Evolutionary conservation across 1,140 invertebrate species (phyloP), one percentile per base, ranked within the genome.

Genomic region (Augochlora pura): DNA sequence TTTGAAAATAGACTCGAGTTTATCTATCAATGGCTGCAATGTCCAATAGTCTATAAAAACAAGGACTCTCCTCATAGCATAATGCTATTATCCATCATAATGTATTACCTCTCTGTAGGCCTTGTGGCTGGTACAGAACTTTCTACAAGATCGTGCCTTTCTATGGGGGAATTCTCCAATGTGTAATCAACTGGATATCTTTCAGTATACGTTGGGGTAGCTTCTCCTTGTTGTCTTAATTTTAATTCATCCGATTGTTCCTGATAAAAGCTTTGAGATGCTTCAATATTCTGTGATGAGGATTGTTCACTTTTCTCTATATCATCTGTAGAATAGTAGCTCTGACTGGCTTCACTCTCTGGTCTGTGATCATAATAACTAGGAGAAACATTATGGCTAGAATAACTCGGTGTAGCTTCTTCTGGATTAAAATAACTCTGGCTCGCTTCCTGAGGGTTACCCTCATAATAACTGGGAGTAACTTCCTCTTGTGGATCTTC

Each of bases 61-160:
- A 79, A 62, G 75, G 63, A 83, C 42, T 75, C 16, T 60, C 42
- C 3, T 73, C 52, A 64, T 62, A 83, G 72, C 67, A 21, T 4
- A 57, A 74, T 49, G 60, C 68, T 73, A 80, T 42, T 68, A 52
- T 8, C 63, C 60, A 60, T 74, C 59, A 80, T 68, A 74, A 65
- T 88, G 67, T 89, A 93, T 93, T 93, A 93, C 87, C 92, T 93
- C 68, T 91, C 89, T 78, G 88, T 89, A 79, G 91, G 88, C 65
- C 83, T 88, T 21, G 91, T 87, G 32, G 90, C 90, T 62, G 90
- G 84, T 66, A 91, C 87, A 10, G 92, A 93, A 75, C 91, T 93
- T 76, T 93, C 92, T 16, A 93, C 92, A 23, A 93, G 82, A 59
- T 93, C 90, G 38, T 93, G 91, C 90, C 91, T 93, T 8, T 92